These are phyloP conservation scores for Episyrphus balteatus DNA, from an alignment of 1,140 invertebrate species.

Conservation along the genomic window DNA sequence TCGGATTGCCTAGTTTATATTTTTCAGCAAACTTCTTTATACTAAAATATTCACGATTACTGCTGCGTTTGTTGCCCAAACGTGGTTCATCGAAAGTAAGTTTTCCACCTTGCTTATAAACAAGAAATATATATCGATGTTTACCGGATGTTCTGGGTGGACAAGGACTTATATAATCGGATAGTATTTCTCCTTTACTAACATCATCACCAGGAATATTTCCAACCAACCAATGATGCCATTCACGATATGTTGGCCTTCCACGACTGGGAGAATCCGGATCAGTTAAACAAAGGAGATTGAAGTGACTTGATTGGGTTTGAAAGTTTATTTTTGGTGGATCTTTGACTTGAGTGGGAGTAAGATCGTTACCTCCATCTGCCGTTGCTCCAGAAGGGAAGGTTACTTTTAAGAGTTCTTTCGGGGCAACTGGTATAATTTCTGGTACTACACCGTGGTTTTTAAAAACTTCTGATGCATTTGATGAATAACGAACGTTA, in stretches of 20 bases:
- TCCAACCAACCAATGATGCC: slow-evolving; percentile 82
- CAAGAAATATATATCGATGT: slow-evolving; percentile 84
- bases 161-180: slow-evolving; percentile 69
- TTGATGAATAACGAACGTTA: no score
- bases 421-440: slow-evolving; percentile 11
- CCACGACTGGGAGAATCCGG: slow-evolving; percentile 51
- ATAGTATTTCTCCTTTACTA: slow-evolving; percentile 55
- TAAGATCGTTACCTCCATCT: slow-evolving; percentile 47
- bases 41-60: slow-evolving; percentile 59
- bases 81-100: slow-evolving; percentile 22
- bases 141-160: slow-evolving; percentile 63
- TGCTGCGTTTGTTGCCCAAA: slow-evolving; percentile 44
- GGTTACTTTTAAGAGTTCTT: slow-evolving; percentile 4
- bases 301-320: slow-evolving; percentile 46
- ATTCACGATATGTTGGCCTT: slow-evolving; percentile 64
- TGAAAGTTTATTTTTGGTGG: slow-evolving; percentile 51
- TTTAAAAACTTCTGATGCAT: background rate
- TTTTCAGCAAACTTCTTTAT: slow-evolving; percentile 53
- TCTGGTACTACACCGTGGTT: slow-evolving; percentile 13
- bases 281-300: slow-evolving; percentile 57
- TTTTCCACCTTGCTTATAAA: slow-evolving; percentile 60
- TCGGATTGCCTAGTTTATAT: slow-evolving; percentile 65
- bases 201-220: slow-evolving; percentile 77
- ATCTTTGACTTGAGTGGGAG: slow-evolving; percentile 50
- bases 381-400: slow-evolving; percentile 39